phyloP scores from a whole-genome alignment of 1,140 invertebrate genomes.

The Bombus haemorrhoidalis region DNA sequence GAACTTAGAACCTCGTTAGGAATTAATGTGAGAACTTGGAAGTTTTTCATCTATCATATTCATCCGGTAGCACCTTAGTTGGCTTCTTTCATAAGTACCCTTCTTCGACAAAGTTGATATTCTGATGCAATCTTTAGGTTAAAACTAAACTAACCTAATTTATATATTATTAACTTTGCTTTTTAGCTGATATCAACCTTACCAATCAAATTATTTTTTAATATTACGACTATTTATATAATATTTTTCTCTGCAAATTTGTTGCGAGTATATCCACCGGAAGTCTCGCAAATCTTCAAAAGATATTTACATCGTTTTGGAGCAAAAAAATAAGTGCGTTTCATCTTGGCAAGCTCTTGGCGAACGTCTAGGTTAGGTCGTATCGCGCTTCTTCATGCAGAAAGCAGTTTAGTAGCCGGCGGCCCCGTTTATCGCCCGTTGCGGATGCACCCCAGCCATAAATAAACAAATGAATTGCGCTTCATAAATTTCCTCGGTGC shows the following conservation, averaged over 20 bases:
- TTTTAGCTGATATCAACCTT: background rate
- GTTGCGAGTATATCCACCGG: too few relatives aligned
- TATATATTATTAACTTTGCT: background rate
- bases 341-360: background rate
- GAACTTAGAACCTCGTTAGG: background rate
- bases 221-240: background rate
- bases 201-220: background rate
- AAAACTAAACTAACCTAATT: too few relatives aligned
- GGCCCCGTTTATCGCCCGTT: background rate
- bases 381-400: background rate
- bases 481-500: conserved; percentile 11
- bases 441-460: conserved; percentile 1
- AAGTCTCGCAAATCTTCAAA: background rate
- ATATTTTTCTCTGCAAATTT: background rate
- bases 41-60: conserved; percentile 5
- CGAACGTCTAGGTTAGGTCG: background rate
- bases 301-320: background rate
- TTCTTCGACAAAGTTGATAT: background rate
- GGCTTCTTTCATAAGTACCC: background rate
- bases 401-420: conserved; percentile 7
- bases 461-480: conserved; percentile 31
- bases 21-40: background rate
- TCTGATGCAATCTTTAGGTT: background rate
- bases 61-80: background rate
- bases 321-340: background rate